Evolutionary conservation across 2,113 vertebrate genomes (phyloP).

Genomic region (Psilopogon haemacephalus): DNA sequence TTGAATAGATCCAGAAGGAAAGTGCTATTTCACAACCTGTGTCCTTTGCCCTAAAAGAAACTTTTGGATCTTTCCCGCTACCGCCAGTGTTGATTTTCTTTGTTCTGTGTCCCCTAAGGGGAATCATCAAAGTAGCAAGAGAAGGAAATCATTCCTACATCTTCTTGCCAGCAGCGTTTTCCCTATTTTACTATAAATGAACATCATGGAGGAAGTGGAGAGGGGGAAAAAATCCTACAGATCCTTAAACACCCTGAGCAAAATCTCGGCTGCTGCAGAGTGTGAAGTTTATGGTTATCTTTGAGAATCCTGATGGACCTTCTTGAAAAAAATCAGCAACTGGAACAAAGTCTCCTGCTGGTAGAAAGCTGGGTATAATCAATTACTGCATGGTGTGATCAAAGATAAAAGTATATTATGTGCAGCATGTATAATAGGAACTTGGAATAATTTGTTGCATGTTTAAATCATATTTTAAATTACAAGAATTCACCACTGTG

Average conservation of each 20-base stretch:
- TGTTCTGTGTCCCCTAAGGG: conserved; percentile 55
- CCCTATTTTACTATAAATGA: conserved; percentile 66
- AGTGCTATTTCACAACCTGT: conserved; percentile 6
- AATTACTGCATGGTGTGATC: neutral
- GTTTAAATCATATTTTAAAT: neutral
- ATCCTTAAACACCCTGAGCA: conserved; percentile 18
- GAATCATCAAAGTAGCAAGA: conserved; percentile 56
- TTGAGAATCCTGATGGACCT: neutral
- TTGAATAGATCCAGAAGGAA: neutral
- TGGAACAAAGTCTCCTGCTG: neutral
- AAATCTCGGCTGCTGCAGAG: conserved; percentile 8
- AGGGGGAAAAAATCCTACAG: neutral
- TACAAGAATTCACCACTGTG: neutral
- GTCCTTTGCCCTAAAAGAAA: conserved; percentile 61
- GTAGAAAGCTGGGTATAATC: neutral
- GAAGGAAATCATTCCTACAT: conserved; percentile 59
- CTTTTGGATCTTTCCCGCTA: conserved; percentile 26
- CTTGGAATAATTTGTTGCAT: neutral
- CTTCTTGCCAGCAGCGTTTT: conserved; percentile 60
- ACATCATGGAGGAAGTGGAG: conserved; percentile 26
- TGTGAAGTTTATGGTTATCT: neutral
- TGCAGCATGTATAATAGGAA: neutral
- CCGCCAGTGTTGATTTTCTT: conserved; percentile 36
- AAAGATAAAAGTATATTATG: neutral
- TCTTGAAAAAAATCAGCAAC: neutral